These are phyloP conservation scores for Cosmia trapezina DNA, from an alignment of 2,888 invertebrate species.

Conservation along the genomic window DNA sequence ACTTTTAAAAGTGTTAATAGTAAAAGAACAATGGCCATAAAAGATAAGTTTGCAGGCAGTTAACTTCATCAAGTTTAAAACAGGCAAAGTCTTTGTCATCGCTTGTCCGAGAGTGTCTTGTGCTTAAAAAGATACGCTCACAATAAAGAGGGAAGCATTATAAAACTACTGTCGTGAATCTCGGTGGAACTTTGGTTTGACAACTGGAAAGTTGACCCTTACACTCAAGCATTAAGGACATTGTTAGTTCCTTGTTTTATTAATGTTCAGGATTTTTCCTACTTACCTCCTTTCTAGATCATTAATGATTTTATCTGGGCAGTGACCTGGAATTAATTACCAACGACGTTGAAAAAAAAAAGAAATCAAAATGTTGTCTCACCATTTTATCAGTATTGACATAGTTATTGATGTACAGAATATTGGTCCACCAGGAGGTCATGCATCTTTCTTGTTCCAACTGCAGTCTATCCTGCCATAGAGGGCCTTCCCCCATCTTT, in stretches of 20 bases:
- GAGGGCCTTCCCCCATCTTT: constrained; percentile 93
- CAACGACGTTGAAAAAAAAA: too few relatives aligned
- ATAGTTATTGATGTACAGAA: constrained; percentile 94
- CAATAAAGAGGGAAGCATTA: constrained; percentile 32
- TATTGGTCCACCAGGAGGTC: constrained; percentile 93
- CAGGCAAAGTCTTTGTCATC: constrained; percentile 33
- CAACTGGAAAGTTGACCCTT: constrained; percentile 38
- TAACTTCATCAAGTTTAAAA: constrained; percentile 34
- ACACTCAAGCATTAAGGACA: background rate
- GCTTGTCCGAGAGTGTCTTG: constrained; percentile 21
- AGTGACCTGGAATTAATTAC: too few relatives aligned
- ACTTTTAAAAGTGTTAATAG: background rate
- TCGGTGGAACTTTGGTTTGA: constrained; percentile 38
- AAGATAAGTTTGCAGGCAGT: constrained; percentile 18
- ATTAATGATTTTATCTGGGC: too few relatives aligned
- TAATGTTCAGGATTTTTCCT: background rate
- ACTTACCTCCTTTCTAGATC: background rate
- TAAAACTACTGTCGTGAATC: constrained; percentile 36
- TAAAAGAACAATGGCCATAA: constrained; percentile 10
- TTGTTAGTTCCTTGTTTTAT: constrained; percentile 15
- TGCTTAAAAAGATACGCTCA: constrained; percentile 47
- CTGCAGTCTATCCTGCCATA: constrained; percentile 92
- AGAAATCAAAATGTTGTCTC: too few relatives aligned
- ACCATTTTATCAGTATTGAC: constrained; percentile 92
- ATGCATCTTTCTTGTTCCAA: constrained; percentile 91